Conservation (phyloP, 2,888 invertebrate species). For the Drosophila formosana region DNA sequence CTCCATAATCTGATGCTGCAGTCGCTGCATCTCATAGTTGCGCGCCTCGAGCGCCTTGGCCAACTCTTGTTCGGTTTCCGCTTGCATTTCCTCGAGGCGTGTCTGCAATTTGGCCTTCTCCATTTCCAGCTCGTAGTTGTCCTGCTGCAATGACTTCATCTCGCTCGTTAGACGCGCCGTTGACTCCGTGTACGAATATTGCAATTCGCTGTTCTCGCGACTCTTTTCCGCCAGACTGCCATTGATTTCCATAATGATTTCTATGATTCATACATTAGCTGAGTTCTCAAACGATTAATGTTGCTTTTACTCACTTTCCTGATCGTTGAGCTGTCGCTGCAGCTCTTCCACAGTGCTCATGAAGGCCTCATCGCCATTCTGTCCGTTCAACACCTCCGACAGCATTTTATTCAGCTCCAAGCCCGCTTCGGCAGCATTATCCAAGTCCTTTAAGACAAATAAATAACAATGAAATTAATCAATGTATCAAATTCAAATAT, state of each 20-base stretch:
- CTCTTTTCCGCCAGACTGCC: constrained; percentile 86
- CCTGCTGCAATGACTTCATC: constrained; percentile 87
- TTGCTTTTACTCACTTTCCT: constrained; percentile 85
- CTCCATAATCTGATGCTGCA: constrained; percentile 82
- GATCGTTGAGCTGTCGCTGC: constrained; percentile 88
- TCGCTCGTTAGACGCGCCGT: constrained; percentile 86
- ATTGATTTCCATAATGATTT: constrained; percentile 86
- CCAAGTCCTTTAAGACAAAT: constrained; percentile 87
- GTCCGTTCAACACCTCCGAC: constrained; percentile 88
- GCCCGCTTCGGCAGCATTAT: constrained; percentile 92
- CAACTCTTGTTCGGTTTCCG: constrained; percentile 83
- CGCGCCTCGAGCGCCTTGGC: constrained; percentile 81
- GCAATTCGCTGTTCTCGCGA: constrained; percentile 86
- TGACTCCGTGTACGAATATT: constrained; percentile 83
- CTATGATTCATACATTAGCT: constrained; percentile 54
- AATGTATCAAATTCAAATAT: no score
- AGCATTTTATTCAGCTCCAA: constrained; percentile 90
- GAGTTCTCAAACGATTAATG: fast-evolving
- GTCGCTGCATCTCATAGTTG: constrained; percentile 81
- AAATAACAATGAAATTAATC: no score
- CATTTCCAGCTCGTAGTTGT: constrained; percentile 86
- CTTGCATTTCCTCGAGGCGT: constrained; percentile 82
- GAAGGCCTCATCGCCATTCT: constrained; percentile 88
- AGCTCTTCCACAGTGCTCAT: constrained; percentile 89
- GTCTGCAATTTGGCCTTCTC: constrained; percentile 83